Percentiles rank a stretch among this genome's conserved stretches.
These are phyloP conservation scores for Drosophila tanythrix DNA, from an alignment of 2,888 invertebrate genomes.

Conservation along the genomic window DNA sequence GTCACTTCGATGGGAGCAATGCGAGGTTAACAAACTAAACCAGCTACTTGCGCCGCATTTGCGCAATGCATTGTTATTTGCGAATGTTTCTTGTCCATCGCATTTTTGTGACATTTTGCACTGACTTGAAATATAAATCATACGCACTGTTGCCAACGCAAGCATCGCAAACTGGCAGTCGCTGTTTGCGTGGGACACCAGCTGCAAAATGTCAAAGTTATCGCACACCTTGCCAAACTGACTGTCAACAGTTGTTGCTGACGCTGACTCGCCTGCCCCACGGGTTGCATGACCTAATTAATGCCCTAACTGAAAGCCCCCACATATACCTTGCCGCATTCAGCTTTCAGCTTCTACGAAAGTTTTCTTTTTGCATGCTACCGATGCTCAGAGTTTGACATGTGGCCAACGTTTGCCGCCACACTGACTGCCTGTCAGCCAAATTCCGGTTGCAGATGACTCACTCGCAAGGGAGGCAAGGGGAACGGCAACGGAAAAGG, in stretches of 20 bases:
- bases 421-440: conserved; percentile 59
- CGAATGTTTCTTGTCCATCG: conserved; percentile 15
- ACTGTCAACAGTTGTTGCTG: conserved; percentile 53
- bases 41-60: conserved; percentile 10
- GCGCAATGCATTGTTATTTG: conserved; percentile 52
- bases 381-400: conserved; percentile 70
- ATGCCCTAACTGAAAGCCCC: conserved; percentile 33
- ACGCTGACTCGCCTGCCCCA: conserved; percentile 27
- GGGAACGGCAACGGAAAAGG: neutral
- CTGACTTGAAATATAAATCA: conserved; percentile 66
- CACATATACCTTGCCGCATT: neutral
- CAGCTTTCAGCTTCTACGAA: conserved; percentile 56
- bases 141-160: conserved; percentile 67
- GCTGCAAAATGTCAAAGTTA: conserved; percentile 63
- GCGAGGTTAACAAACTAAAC: conserved; percentile 20
- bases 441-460: conserved; percentile 79
- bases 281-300: conserved; percentile 75
- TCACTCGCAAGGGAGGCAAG: conserved; percentile 41
- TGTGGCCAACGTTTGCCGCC: conserved; percentile 63
- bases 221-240: conserved; percentile 59
- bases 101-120: conserved; percentile 64
- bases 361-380: conserved; percentile 62
- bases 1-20: conserved; percentile 49
- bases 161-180: conserved; percentile 35
- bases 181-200: conserved; percentile 57